Percentiles rank a stretch among this genome's conserved stretches.
Conservation (phyloP, 2,113 vertebrate genomes). For the Herpailurus yagouaroundi region DNA sequence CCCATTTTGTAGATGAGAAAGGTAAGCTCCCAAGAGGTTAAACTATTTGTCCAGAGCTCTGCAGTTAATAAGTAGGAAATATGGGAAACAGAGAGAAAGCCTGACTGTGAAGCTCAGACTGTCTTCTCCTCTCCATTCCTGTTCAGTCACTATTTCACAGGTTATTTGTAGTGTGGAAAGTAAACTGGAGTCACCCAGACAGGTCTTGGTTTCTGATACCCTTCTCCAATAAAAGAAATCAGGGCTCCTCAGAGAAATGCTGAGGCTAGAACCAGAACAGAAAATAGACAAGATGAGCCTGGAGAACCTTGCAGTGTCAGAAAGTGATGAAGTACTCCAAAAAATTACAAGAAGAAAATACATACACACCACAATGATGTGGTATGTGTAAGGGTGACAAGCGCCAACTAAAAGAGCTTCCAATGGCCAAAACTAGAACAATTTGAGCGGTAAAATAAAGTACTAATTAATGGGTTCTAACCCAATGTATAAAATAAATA, state of each 20-base stretch:
- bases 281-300: neutral
- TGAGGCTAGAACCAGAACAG: neutral
- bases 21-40: neutral
- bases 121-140: neutral
- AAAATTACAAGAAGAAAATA: neutral
- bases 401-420: neutral
- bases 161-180: neutral
- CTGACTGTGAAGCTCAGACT: slow-evolving; percentile 10
- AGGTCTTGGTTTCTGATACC: neutral
- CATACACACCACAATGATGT: neutral
- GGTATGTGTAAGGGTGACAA: neutral
- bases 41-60: neutral
- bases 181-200: neutral
- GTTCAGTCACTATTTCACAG: neutral
- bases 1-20: slow-evolving; percentile 24
- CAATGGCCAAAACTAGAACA: neutral
- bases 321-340: neutral
- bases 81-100: neutral
- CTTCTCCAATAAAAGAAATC: neutral
- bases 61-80: neutral
- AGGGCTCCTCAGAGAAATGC: neutral
- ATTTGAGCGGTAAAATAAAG: neutral
- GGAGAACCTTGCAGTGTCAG: neutral
- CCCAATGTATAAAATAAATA: neutral
- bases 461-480: neutral